Conservation (phyloP, 2,888 invertebrate genomes). For the Brachyptera putata region DNA sequence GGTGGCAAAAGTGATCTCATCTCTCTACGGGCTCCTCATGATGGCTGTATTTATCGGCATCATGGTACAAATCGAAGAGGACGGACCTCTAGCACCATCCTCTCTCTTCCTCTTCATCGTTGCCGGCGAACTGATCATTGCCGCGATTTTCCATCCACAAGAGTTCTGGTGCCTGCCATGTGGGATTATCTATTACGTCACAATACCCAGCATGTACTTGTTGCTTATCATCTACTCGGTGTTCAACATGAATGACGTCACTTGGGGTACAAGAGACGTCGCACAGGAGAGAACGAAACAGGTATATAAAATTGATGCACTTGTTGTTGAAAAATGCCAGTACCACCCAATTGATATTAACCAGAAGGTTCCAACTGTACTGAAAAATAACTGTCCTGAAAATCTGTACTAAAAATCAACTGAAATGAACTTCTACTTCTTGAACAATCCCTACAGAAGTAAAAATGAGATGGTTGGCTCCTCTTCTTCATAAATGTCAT, state of each 20-base stretch:
- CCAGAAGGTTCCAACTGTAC: too few species aligned
- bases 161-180: slow-evolving; percentile 72
- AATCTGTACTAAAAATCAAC: too few species aligned
- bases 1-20: slow-evolving; percentile 70
- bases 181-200: slow-evolving; percentile 77
- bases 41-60: slow-evolving; percentile 80
- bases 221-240: slow-evolving; percentile 86
- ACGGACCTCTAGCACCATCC: slow-evolving; percentile 77
- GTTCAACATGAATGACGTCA: slow-evolving; percentile 88
- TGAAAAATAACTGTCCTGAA: too few species aligned
- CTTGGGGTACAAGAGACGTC: slow-evolving; percentile 90
- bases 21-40: slow-evolving; percentile 79
- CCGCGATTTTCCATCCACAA: slow-evolving; percentile 69
- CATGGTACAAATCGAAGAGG: slow-evolving; percentile 69
- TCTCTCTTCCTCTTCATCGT: slow-evolving; percentile 76
- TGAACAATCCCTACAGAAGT: too few species aligned
- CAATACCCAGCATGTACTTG: slow-evolving; percentile 94
- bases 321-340: too few species aligned
- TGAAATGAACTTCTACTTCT: too few species aligned
- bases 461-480: too few species aligned
- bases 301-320: slow-evolving; percentile 33
- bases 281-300: slow-evolving; percentile 40
- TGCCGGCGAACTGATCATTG: slow-evolving; percentile 54
- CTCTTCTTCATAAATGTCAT: too few species aligned
- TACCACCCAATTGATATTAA: too few species aligned